Evolutionary conservation across 2,113 vertebrate genomes (phyloP).

Genomic region (Ochotona princeps): DNA sequence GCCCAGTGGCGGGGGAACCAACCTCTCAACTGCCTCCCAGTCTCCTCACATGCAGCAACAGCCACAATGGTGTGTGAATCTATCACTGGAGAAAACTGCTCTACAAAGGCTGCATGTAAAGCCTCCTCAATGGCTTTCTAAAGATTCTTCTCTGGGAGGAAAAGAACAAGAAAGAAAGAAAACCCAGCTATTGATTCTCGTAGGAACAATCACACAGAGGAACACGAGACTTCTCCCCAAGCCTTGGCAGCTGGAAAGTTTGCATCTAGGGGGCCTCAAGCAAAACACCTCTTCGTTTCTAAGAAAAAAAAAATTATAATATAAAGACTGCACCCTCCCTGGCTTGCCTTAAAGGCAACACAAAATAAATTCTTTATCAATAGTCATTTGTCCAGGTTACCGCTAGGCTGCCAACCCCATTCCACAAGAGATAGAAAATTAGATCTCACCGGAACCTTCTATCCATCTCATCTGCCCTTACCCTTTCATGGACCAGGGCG

Average conservation of each 20-base stretch:
- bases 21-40: neutral
- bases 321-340: constrained; percentile 50
- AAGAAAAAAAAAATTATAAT: constrained; percentile 57
- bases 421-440: neutral
- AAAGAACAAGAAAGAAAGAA: neutral
- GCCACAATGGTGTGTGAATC: neutral
- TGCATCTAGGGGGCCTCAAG: constrained; percentile 67
- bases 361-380: constrained; percentile 79
- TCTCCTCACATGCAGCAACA: constrained; percentile 1
- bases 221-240: constrained; percentile 31
- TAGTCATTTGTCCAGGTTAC: constrained; percentile 71
- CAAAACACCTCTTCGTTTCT: constrained; percentile 65
- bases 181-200: constrained; percentile 19
- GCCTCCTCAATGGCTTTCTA: constrained; percentile 35
- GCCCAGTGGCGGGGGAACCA: neutral
- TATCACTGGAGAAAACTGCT: constrained; percentile 29
- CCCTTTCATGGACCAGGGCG: constrained; percentile 1
- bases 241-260: constrained; percentile 44
- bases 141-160: neutral
- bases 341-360: constrained; percentile 70
- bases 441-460: constrained; percentile 20
- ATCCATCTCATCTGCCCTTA: constrained; percentile 21
- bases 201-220: constrained; percentile 1
- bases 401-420: constrained; percentile 16
- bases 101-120: constrained; percentile 36